Conservation (phyloP, 2,888 invertebrate genomes). For the Sarcophaga variegata region DNA sequence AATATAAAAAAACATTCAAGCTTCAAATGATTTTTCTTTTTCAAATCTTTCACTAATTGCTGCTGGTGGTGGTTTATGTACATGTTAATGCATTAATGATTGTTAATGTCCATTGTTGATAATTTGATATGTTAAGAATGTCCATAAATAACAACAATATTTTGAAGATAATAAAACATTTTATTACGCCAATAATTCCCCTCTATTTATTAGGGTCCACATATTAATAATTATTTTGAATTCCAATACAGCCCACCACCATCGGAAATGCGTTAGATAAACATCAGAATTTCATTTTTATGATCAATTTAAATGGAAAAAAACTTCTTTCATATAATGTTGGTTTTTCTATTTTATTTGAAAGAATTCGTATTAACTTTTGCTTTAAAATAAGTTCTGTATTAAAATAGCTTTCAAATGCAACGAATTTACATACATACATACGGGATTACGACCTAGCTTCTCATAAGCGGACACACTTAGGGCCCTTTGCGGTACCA, state of each 20-base stretch:
- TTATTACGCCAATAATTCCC: conserved; percentile 9
- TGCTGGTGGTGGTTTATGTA: background rate
- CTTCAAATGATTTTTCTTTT: background rate
- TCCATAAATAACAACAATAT: background rate
- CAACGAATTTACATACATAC: no score
- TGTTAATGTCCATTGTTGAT: background rate
- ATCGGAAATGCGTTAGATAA: background rate
- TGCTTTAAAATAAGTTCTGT: no score
- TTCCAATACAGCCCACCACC: background rate
- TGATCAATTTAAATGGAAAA: background rate
- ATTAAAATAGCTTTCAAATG: no score
- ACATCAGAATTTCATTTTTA: conserved; percentile 10
- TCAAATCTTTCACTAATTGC: conserved; percentile 1
- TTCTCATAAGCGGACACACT: no score
- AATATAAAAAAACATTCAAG: background rate
- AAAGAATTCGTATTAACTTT: no score
- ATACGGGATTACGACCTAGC: no score
- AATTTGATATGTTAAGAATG: conserved; percentile 3
- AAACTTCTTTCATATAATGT: background rate
- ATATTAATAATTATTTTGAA: background rate
- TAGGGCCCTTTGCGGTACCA: no score
- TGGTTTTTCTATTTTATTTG: no score
- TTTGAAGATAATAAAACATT: conserved; percentile 24
- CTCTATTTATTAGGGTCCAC: background rate
- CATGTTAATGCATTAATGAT: conserved; percentile 18